Percentiles rank a stretch among this genome's conserved stretches.
Evolutionary conservation across 2,888 invertebrate genomes (phyloP).

Genomic region (Hydroisotoma schaefferi): DNA sequence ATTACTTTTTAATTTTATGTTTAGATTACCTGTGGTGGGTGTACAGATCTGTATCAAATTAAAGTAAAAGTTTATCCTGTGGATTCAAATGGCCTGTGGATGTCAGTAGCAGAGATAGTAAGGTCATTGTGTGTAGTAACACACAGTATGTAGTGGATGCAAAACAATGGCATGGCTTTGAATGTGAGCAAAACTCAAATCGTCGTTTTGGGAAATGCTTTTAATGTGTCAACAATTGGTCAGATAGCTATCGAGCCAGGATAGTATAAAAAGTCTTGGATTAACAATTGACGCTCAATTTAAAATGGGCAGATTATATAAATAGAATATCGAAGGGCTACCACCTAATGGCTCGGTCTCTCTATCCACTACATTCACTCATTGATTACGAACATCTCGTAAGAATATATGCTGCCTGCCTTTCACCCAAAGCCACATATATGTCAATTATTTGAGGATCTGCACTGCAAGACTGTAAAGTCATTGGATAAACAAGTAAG

Average conservation of each 20-base stretch:
- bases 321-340: not conserved
- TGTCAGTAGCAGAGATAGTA: no score
- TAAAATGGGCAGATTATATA: not conserved
- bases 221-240: not conserved
- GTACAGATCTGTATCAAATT: no score
- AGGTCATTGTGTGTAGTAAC: no score
- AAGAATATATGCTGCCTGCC: not conserved
- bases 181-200: constrained; percentile 22
- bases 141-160: no score
- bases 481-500: not conserved
- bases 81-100: no score
- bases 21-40: no score
- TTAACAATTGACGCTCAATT: constrained; percentile 1
- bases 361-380: not conserved
- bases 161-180: constrained; percentile 15
- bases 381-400: not conserved
- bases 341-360: not conserved
- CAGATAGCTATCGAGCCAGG: not conserved
- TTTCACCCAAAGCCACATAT: not conserved
- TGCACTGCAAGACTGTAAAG: no score
- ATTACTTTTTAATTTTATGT: no score
- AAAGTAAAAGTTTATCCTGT: no score
- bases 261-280: constrained; percentile 2
- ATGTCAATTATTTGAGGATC: constrained; percentile 1
- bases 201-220: constrained; percentile 15